Conservation (phyloP, 2,797 vertebrate species). For the Salmo trutta region DNA sequence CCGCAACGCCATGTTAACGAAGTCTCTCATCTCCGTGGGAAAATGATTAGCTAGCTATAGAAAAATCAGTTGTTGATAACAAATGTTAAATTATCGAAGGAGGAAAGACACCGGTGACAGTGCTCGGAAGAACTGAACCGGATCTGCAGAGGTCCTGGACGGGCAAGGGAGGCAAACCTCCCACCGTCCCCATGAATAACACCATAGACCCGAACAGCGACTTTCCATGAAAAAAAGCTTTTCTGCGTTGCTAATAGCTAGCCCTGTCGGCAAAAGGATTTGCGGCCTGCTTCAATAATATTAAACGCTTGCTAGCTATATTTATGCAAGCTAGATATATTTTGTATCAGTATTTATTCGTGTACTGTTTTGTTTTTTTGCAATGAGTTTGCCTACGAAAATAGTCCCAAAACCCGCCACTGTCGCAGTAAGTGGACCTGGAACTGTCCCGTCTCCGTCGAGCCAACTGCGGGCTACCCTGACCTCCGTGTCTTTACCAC, state of each 20-base stretch:
- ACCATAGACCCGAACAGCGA: slow-evolving; percentile 77
- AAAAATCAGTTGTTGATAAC: slow-evolving; percentile 70
- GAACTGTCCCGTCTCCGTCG: slow-evolving; percentile 81
- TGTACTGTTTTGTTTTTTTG: slow-evolving; percentile 76
- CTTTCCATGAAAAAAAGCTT: slow-evolving; percentile 76
- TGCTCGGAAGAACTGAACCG: slow-evolving; percentile 72
- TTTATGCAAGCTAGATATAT: slow-evolving; percentile 70
- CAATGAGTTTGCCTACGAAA: slow-evolving; percentile 97
- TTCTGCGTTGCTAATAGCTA: slow-evolving; percentile 62
- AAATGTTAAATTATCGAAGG: slow-evolving; percentile 77
- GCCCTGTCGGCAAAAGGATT: slow-evolving; percentile 71
- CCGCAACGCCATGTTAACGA: slow-evolving; percentile 97
- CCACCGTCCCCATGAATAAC: slow-evolving; percentile 88
- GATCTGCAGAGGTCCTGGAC: slow-evolving; percentile 80
- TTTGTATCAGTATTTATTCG: slow-evolving; percentile 73
- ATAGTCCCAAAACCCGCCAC: slow-evolving; percentile 88
- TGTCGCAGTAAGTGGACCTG: slow-evolving; percentile 86
- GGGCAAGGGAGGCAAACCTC: slow-evolving; percentile 84
- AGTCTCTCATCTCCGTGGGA: slow-evolving; percentile 76
- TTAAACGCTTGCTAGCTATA: slow-evolving; percentile 59
- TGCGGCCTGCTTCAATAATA: slow-evolving; percentile 73
- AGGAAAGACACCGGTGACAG: slow-evolving; percentile 82
- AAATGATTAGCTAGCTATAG: slow-evolving; percentile 64
- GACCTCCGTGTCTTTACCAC: slow-evolving; percentile 79
- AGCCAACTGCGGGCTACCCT: slow-evolving; percentile 78